Percentiles rank a stretch among this genome's conserved stretches.
phyloP scores from a whole-genome alignment of 2,888 invertebrate genomes.

The Marronus borbonicus region DNA sequence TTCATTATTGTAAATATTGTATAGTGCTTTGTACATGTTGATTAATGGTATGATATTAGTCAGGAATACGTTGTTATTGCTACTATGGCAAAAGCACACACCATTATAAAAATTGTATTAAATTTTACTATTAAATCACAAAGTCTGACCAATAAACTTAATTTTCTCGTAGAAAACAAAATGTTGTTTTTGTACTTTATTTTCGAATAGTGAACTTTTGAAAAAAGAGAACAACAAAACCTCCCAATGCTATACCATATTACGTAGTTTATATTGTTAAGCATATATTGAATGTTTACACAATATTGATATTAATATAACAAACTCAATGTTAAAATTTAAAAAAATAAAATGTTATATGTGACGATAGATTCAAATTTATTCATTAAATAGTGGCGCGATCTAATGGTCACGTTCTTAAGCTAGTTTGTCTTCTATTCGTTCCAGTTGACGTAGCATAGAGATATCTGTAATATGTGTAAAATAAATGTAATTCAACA shows the following conservation, averaged over 20 bases:
- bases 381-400: conserved; percentile 21
- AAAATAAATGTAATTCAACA: conserved; percentile 10
- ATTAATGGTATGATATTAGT: conserved; percentile 69
- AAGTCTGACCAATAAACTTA: conserved; percentile 67
- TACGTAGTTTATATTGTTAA: conserved; percentile 14
- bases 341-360: conserved; percentile 7
- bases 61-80: conserved; percentile 64
- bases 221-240: background rate
- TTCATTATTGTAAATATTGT: conserved; percentile 71
- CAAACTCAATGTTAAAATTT: background rate
- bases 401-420: conserved; percentile 19
- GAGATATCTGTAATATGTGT: conserved; percentile 26
- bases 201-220: background rate
- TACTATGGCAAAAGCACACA: conserved; percentile 63
- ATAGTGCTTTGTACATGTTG: conserved; percentile 75
- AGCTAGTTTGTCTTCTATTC: conserved; percentile 3
- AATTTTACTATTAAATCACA: conserved; percentile 66
- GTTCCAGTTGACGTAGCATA: background rate
- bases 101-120: conserved; percentile 65
- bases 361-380: background rate
- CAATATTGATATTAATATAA: conserved; percentile 5
- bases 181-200: conserved; percentile 17
- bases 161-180: conserved; percentile 62
- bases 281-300: conserved; percentile 15
- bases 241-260: background rate